A percentile compares a stretch with the other conserved stretches of the same genome.
Evolutionary conservation across 2,113 vertebrate genomes (phyloP).

Genomic region (Ictidomys tridecemlineatus): DNA sequence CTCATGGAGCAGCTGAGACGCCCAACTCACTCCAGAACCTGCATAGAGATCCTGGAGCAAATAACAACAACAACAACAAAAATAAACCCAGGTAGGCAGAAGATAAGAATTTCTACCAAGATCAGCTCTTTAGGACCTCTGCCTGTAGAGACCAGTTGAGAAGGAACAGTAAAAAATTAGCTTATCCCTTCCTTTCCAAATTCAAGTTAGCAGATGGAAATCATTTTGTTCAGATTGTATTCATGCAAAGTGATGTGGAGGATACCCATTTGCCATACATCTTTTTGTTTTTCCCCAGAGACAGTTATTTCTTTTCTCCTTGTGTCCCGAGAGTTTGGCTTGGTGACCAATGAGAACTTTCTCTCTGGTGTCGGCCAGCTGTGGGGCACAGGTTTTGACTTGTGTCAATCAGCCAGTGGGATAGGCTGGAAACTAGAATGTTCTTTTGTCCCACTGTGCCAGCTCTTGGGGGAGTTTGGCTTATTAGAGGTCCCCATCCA

Average conservation of each 20-base stretch:
- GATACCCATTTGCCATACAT: neutral
- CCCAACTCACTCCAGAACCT: neutral
- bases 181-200: neutral
- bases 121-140: neutral
- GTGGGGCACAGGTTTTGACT: neutral
- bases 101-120: neutral
- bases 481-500: neutral
- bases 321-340: neutral
- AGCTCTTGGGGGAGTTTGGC: neutral
- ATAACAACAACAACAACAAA: no score
- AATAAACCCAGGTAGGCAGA: neutral
- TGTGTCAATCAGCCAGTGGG: neutral
- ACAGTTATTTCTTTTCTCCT: neutral
- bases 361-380: neutral
- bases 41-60: neutral
- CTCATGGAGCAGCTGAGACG: neutral
- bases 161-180: neutral
- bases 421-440: neutral
- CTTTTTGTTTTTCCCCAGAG: neutral
- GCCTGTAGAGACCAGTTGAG: neutral
- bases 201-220: neutral
- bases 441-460: neutral
- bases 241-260: neutral
- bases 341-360: neutral
- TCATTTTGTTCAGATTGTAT: neutral